Evolutionary conservation across 2,888 invertebrate genomes (phyloP).

Genomic region (Platycheirus albimanus): DNA sequence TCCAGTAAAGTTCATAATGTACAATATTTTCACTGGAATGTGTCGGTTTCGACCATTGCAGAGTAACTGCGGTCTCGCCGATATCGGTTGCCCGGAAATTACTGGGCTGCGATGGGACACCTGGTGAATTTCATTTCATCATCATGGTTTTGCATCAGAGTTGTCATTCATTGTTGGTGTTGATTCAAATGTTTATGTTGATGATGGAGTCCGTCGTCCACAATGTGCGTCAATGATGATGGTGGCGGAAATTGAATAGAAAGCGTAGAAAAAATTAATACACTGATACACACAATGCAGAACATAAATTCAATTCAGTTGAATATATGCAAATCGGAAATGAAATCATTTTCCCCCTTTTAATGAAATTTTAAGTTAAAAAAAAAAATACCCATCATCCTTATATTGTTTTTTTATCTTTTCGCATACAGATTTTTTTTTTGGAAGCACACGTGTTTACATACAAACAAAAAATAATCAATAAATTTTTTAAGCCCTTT

Average conservation of each 20-base stretch:
- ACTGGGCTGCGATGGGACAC: slow-evolving; percentile 98
- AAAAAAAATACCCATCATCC: slow-evolving; percentile 19
- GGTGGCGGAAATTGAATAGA: slow-evolving; percentile 72
- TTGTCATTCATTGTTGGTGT: slow-evolving; percentile 42
- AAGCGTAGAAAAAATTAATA: slow-evolving; percentile 37
- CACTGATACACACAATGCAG: slow-evolving; percentile 22
- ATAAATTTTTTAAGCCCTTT: no score
- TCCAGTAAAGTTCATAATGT: slow-evolving; percentile 98
- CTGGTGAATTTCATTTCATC: slow-evolving; percentile 81
- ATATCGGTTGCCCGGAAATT: slow-evolving; percentile 93
- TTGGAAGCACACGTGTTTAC: slow-evolving; percentile 13
- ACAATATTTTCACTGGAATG: slow-evolving; percentile 96
- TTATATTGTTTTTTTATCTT: slow-evolving; percentile 31
- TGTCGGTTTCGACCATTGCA: slow-evolving; percentile 96
- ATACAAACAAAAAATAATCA: slow-evolving; percentile 44
- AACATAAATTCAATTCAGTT: slow-evolving; percentile 47
- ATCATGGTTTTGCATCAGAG: slow-evolving; percentile 14
- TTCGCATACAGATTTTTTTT: slow-evolving; percentile 32
- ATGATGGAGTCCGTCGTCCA: slow-evolving; percentile 26
- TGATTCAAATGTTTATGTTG: slow-evolving; percentile 36
- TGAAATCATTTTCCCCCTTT: slow-evolving; percentile 48
- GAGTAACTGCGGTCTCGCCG: slow-evolving; percentile 94
- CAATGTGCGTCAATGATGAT: slow-evolving; percentile 30
- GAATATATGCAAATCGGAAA: slow-evolving; percentile 48
- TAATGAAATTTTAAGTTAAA: slow-evolving; percentile 18